Conservation (phyloP, 1,140 invertebrate species). For the Drosophila asahinai region DNA sequence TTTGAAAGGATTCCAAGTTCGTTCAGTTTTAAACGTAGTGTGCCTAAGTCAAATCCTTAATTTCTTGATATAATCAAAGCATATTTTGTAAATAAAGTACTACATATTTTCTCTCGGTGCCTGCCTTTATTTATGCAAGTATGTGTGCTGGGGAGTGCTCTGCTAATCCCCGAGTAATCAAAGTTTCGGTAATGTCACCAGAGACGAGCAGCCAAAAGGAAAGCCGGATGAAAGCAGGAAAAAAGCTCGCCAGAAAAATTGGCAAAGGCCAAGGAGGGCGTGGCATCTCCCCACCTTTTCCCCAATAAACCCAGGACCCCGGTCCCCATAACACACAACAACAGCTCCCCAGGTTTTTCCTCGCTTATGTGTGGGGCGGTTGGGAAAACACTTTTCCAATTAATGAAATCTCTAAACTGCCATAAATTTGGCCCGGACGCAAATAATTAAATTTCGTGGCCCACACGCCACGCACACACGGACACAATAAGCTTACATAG, state of each 20-base stretch:
- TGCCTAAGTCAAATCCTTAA: not conserved
- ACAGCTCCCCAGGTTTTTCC: not conserved
- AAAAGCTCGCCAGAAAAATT: slow-evolving; percentile 59
- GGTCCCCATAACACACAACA: not conserved
- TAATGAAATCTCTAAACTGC: slow-evolving; percentile 84
- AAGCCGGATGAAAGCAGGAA: slow-evolving; percentile 30
- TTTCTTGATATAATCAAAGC: not conserved
- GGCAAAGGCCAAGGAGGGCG: slow-evolving; percentile 21
- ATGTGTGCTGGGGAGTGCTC: slow-evolving; percentile 46
- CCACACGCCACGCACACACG: slow-evolving; percentile 47
- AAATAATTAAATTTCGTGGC: slow-evolving; percentile 82
- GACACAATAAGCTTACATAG: slow-evolving; percentile 27
- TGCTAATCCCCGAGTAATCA: slow-evolving; percentile 83
- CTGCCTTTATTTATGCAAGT: slow-evolving; percentile 39
- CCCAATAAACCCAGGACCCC: slow-evolving; percentile 2
- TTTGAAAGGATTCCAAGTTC: not conserved
- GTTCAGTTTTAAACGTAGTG: accelerated
- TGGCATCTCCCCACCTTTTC: not conserved
- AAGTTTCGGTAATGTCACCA: slow-evolving; percentile 77
- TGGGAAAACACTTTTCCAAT: slow-evolving; percentile 82
- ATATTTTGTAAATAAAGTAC: no score
- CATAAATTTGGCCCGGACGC: slow-evolving; percentile 79
- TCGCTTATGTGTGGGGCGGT: slow-evolving; percentile 5
- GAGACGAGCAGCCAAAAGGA: slow-evolving; percentile 49
- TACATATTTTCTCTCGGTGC: not conserved